Evolutionary conservation across 2,113 vertebrate species (phyloP), one percentile per base, ranked within the genome.

Genomic region (Egretta garzetta): DNA sequence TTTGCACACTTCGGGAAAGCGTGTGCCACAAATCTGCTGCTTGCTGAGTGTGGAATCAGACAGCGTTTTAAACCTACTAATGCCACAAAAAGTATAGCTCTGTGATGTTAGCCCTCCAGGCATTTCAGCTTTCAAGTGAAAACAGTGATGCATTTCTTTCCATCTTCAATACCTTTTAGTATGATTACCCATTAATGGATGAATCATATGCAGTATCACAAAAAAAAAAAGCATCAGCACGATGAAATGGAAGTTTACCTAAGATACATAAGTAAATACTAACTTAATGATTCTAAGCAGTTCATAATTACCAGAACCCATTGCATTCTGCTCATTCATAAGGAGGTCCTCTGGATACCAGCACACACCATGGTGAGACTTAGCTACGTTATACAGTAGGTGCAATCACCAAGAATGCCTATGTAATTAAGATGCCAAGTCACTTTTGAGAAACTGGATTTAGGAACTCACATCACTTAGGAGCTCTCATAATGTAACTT

Each of bases 141-240:
- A 74, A 81, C 60, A 56, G 83, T 71, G 92, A 97, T 96, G 88
- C 55, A 83, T 89, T 94, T 96, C 95, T 96, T 97, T 97, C 96
- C 95, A 97, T 97, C 94, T 87, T 92, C 96, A 95, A 96, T 96
- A 96, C 11, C 70, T 80, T 82, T 56, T 49, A 83, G 37, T 74
- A 63, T 20, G 56, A 60, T 64, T 72, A 89, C 13, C 47, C 56
- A 67, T 30, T 84, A 92, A 63, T 7, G 32, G 59, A 72, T 2
- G 0, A 84, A 84, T 49, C 39, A 28, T 43, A 94, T 6, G 15
- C 27, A 84, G 68, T 60, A 95, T 58, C 23, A 62, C 19, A 52
- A 39, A 86, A 47, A 55, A 27, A 41, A 49, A 88, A 39, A 24
- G 9, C 41, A 84, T 22, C n/a, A 79, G 43, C 58, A 49, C 19